These are phyloP conservation scores for Nasonia vitripennis DNA, from an alignment of 1,140 invertebrate species.

Conservation along the genomic window DNA sequence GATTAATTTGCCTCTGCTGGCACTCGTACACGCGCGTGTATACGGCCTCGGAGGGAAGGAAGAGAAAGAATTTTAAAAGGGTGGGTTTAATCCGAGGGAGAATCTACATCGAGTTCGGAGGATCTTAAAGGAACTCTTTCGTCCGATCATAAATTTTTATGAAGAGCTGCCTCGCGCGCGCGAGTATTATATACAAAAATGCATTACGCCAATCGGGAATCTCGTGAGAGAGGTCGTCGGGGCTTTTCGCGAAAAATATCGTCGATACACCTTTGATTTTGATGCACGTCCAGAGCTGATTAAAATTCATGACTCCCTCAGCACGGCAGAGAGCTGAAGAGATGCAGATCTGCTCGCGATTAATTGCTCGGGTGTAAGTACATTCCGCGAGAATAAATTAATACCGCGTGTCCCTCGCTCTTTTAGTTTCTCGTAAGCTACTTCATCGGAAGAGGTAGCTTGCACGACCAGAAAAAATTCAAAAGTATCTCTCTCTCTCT, in stretches of 20 bases:
- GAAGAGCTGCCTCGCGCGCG: background rate
- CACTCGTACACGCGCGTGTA: too few species aligned
- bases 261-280: background rate
- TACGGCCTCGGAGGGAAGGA: background rate
- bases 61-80: constrained; percentile 16
- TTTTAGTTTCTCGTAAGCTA: background rate
- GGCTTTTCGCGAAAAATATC: too few species aligned
- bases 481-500: too few species aligned
- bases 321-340: background rate
- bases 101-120: constrained; percentile 10
- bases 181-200: background rate
- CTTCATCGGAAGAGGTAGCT: background rate
- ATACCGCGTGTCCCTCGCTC: constrained; percentile 25
- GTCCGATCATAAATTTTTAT: constrained; percentile 20
- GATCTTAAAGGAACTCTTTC: background rate
- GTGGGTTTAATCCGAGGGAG: background rate
- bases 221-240: background rate
- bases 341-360: constrained; percentile 25
- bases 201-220: background rate
- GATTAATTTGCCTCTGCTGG: background rate
- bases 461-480: background rate
- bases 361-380: constrained; percentile 24
- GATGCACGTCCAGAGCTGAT: background rate
- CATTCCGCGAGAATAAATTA: constrained; percentile 24
- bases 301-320: constrained; percentile 7